Base-by-base conservation (phyloP, 2,113 vertebrate species). In the Myotis yumanensis region DNA sequence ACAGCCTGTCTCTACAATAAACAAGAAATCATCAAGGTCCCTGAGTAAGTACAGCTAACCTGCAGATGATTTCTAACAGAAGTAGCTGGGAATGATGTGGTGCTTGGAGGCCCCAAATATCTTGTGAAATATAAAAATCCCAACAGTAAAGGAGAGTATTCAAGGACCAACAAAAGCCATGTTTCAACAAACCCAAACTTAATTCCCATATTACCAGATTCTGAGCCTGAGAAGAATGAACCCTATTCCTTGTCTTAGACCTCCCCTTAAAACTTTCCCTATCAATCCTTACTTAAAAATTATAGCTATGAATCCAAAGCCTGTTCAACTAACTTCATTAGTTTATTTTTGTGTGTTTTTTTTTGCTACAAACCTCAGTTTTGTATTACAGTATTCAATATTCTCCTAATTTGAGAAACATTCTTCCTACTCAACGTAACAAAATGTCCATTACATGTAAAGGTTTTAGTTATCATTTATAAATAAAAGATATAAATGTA, bases 371-470 rank as follows among this genome's bases (percentile, higher is more conserved):
- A 81, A 84, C 46, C 77, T 71, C 14, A 15, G 32, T 68, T 73
- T 69, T 66, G 3, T 46, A 59, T 23, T 20, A 30, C 1, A 54
- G 46, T 46, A 37, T 43, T 88, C 32, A 59, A 83, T 17, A 68
- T 93, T 75, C 11, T 92, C 11, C 93, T 32, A 35, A 89, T 35
- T 79, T 72, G 32, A 90, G 22, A 7, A 94, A 86, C 81, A 64
- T 64, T 72, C 40, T 11, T 72, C n/a, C 48, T 77, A 54, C 32
- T 81, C 40, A 92, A 64, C 25, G 46, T 32, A 35, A 87, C 18
- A 86, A 71, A 86, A 89, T 35, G 25, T 57, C 57, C 7, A 68
- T 82, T 75, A 86, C 71, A 10, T 82, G 86, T 71, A 87, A 82
- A 64, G 32, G 68, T 37, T 87, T 79, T 54, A 40, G 20, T 40